Base-by-base conservation (phyloP, 1,140 invertebrate genomes). In the Bemisia tabaci region DNA sequence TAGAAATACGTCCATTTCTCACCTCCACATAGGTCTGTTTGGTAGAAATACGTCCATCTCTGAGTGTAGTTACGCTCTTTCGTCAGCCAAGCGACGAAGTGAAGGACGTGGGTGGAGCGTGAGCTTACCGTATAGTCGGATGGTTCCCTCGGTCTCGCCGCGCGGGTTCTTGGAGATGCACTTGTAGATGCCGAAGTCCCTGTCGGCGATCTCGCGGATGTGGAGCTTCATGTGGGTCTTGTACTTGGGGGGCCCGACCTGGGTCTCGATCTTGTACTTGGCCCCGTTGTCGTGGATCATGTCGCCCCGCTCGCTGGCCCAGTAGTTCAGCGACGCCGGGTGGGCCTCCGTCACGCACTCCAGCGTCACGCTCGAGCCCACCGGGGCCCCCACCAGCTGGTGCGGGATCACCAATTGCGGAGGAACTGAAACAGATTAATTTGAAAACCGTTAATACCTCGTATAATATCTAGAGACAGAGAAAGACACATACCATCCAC, bases 81-180 rank as follows among this genome's bases (percentile, higher is more conserved):
- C n/a, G n/a, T n/a, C n/a, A n/a, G n/a, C n/a, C n/a, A n/a, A n/a
- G n/a, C n/a, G n/a, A n/a, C n/a, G n/a, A n/a, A n/a, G n/a, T n/a
- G n/a, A n/a, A n/a, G n/a, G n/a, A n/a, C n/a, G n/a, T n/a, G n/a
- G n/a, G n/a, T n/a, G n/a, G n/a, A n/a, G n/a, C n/a, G n/a, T n/a
- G n/a, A 74, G 88, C 90, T 90, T 83, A 94, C 92, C 89, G 76
- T 94, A 95, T 61, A 95, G 79, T 72, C 90, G 84, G 74, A 95
- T 95, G 59, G 87, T 88, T 60, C 92, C 92, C 75, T 95, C 92
- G 5, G 92, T 95, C 77, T 94, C 91, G 68, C 92, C 92, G 64
- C 92, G 81, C 25, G 91, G 91, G 82, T 95, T 95, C 79, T 94
- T 95, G 58, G 91, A 92, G 1, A 94, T 88, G 75, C 93, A 95